A percentile compares a stretch with the other conserved stretches of the same genome.
Evolutionary conservation across 2,888 invertebrate species (phyloP).

Genomic region (Thymelicus sylvestris): DNA sequence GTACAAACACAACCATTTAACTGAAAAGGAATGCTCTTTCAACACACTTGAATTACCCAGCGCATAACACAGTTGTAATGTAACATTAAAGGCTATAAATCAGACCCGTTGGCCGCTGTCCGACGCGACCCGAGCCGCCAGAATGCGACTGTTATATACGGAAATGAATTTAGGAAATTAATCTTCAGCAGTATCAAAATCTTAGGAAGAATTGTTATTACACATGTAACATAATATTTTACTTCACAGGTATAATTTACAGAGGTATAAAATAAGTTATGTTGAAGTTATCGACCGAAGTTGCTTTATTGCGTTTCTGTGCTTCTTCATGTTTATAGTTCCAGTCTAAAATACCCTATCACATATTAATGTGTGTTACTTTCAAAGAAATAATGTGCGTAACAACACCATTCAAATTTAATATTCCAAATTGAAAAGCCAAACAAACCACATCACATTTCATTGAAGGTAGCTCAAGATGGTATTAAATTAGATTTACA

Average conservation of each 20-base stretch:
- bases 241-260: too few species aligned
- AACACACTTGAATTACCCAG: constrained; percentile 8
- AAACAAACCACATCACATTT: not conserved
- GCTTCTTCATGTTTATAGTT: too few species aligned
- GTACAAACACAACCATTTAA: too few species aligned
- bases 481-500: not conserved
- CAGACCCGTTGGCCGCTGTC: constrained; percentile 24
- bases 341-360: too few species aligned
- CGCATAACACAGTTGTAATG: constrained; percentile 3
- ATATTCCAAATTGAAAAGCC: too few species aligned
- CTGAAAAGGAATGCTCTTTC: not conserved
- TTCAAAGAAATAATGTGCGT: too few species aligned
- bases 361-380: too few species aligned
- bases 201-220: not conserved
- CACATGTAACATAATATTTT: too few species aligned
- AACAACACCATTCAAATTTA: too few species aligned
- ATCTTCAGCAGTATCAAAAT: not conserved
- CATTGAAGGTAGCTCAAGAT: not conserved
- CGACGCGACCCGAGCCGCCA: constrained; percentile 8
- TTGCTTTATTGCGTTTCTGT: too few species aligned
- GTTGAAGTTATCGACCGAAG: too few species aligned
- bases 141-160: constrained; percentile 15
- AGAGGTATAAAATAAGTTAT: too few species aligned
- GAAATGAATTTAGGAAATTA: constrained; percentile 11
- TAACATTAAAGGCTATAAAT: constrained; percentile 27